phyloP scores from a whole-genome alignment of 2,797 vertebrate genomes.

The Phoebastria nigripes region DNA sequence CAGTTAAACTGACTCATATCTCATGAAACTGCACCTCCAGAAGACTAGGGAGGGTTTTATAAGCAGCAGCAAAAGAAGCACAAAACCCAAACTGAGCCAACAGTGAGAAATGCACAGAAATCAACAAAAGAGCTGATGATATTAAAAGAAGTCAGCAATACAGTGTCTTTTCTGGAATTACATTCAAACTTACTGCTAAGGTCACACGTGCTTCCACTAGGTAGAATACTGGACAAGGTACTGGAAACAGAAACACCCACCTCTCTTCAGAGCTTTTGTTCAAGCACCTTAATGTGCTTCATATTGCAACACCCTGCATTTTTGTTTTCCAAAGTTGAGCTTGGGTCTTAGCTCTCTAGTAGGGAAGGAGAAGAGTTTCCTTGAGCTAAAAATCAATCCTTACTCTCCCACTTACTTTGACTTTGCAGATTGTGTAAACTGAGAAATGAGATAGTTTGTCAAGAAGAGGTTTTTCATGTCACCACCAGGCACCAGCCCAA shows the following conservation, averaged over 20 bases:
- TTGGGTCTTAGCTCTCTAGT: background rate
- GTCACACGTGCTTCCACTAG: background rate
- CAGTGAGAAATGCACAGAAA: background rate
- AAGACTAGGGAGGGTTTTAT: background rate
- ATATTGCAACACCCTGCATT: background rate
- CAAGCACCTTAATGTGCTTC: background rate
- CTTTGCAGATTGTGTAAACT: background rate
- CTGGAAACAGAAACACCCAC: background rate
- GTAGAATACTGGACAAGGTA: background rate
- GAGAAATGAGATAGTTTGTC: background rate
- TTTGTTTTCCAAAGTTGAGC: background rate
- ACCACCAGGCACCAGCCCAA: background rate
- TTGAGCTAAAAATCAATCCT: background rate
- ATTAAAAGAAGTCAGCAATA: background rate
- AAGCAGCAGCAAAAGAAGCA: background rate
- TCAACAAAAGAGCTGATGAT: background rate
- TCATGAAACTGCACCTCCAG: background rate
- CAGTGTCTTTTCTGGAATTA: background rate
- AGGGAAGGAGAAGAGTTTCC: background rate
- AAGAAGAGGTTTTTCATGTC: background rate
- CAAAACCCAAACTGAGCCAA: background rate
- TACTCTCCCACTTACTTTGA: background rate
- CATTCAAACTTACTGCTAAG: background rate
- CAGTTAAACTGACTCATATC: fast-evolving
- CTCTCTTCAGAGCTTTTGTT: background rate